Conservation (phyloP, 2,888 invertebrate genomes). For the Eubasilissa splendida region DNA sequence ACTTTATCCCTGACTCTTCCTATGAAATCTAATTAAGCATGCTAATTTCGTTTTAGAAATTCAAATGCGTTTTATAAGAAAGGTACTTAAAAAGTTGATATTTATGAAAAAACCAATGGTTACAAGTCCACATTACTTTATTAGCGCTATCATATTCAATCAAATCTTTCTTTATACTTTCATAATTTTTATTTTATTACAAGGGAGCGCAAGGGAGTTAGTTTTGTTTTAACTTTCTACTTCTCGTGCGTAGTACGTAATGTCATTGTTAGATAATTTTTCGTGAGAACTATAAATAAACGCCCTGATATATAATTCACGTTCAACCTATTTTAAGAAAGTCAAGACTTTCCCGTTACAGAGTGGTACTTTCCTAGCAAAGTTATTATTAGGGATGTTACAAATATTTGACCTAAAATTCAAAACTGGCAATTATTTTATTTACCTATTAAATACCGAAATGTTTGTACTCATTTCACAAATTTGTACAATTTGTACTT, state of each 20-base stretch:
- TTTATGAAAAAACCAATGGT: not conserved
- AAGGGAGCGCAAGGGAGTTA: too few relatives aligned
- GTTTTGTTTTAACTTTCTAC: too few relatives aligned
- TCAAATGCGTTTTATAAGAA: too few relatives aligned
- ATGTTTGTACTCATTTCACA: slow-evolving; percentile 25
- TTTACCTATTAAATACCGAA: slow-evolving; percentile 16
- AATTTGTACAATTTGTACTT: slow-evolving; percentile 31
- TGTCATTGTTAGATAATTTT: slow-evolving; percentile 27
- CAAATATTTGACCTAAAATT: slow-evolving; percentile 39
- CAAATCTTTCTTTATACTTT: not conserved
- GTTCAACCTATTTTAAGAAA: slow-evolving; percentile 43
- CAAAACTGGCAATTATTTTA: slow-evolving; percentile 42
- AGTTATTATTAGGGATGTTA: slow-evolving; percentile 10
- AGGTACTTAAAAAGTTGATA: not conserved
- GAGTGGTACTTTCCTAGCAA: slow-evolving; percentile 17
- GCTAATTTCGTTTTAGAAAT: too few relatives aligned
- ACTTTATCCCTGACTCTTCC: too few relatives aligned
- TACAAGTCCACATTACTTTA: not conserved
- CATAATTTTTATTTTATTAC: too few relatives aligned
- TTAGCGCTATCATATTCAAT: not conserved
- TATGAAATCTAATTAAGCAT: too few relatives aligned
- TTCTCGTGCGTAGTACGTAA: not conserved
- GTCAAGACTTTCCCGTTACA: slow-evolving; percentile 2
- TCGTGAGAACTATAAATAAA: slow-evolving; percentile 35
- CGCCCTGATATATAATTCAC: slow-evolving; percentile 32